These are phyloP conservation scores for Myotis lucifugus DNA, from an alignment of 2,113 vertebrate genomes.

Conservation along the genomic window DNA sequence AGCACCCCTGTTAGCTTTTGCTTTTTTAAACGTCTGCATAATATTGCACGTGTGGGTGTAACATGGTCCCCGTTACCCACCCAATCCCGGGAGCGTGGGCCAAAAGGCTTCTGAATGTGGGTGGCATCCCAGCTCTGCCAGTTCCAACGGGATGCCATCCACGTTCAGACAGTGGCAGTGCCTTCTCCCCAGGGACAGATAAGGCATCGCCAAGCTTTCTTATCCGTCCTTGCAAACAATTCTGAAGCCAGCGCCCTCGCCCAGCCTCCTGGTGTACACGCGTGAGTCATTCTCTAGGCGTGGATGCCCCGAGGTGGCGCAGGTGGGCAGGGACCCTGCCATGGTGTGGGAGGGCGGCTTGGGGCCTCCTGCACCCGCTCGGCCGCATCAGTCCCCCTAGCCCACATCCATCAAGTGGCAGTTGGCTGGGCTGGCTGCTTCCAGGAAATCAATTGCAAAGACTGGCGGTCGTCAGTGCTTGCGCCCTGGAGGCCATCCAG, in stretches of 20 bases:
- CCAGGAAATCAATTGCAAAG: constrained; percentile 86
- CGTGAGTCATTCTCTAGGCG: background rate
- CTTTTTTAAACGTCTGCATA: background rate
- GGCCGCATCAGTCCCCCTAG: constrained; percentile 42
- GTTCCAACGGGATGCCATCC: background rate
- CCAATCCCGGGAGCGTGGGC: background rate
- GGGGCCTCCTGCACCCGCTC: constrained; percentile 48
- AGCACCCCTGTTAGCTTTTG: background rate
- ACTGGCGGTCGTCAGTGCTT: constrained; percentile 78
- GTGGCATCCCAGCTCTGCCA: background rate
- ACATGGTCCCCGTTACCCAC: background rate
- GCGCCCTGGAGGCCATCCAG: constrained; percentile 79
- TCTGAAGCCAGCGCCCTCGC: background rate
- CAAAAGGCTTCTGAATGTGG: background rate
- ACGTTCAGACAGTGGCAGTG: background rate
- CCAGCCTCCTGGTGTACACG: background rate
- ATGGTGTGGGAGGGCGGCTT: background rate
- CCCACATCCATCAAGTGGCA: constrained; percentile 82
- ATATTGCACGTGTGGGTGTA: background rate
- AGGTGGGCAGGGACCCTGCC: background rate
- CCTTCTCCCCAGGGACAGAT: background rate
- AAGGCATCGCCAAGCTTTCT: background rate
- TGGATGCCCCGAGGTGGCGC: background rate
- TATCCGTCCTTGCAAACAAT: too few relatives aligned
- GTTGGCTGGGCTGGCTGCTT: constrained; percentile 75